Percentiles rank a stretch among this genome's conserved stretches.
These are phyloP conservation scores for Adrianichthys oophorus DNA, from an alignment of 2,797 vertebrate genomes.

Conservation along the genomic window DNA sequence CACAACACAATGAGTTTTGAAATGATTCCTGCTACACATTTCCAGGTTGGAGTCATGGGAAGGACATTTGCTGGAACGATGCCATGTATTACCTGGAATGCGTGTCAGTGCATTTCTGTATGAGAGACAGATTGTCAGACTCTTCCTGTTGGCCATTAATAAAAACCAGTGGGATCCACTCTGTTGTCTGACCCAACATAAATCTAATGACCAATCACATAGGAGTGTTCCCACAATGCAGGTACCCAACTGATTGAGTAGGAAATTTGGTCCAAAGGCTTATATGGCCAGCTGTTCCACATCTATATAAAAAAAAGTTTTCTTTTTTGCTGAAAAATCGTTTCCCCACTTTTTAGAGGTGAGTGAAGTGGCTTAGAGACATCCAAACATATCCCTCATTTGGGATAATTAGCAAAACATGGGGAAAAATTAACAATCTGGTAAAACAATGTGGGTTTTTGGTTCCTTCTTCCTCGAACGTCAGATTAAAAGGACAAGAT, in stretches of 20 bases:
- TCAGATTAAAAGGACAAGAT: too few species aligned
- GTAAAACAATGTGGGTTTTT: too few species aligned
- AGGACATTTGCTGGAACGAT: slow-evolving; percentile 16
- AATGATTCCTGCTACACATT: slow-evolving; percentile 19
- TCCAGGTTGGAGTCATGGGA: slow-evolving; percentile 16
- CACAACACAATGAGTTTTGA: slow-evolving; percentile 25
- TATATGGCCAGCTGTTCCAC: slow-evolving; percentile 32
- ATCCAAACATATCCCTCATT: too few species aligned
- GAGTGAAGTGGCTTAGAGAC: background rate
- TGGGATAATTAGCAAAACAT: too few species aligned
- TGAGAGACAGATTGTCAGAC: slow-evolving; percentile 30
- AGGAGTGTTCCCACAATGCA: background rate
- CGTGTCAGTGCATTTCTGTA: slow-evolving; percentile 28
- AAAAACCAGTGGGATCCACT: background rate
- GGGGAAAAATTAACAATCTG: too few species aligned
- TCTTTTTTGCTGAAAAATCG: slow-evolving; percentile 46
- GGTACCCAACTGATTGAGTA: too few species aligned
- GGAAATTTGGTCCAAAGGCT: too few species aligned
- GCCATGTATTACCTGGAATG: slow-evolving; percentile 22
- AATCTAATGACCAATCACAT: background rate
- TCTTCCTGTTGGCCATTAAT: slow-evolving; percentile 49
- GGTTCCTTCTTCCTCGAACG: too few species aligned
- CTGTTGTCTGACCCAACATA: slow-evolving; percentile 1
- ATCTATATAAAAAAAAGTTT: slow-evolving; percentile 43
- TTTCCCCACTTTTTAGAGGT: slow-evolving; percentile 13